Evolutionary conservation across 1,140 invertebrate genomes (phyloP).

Genomic region (Harpegnathos saltator): DNA sequence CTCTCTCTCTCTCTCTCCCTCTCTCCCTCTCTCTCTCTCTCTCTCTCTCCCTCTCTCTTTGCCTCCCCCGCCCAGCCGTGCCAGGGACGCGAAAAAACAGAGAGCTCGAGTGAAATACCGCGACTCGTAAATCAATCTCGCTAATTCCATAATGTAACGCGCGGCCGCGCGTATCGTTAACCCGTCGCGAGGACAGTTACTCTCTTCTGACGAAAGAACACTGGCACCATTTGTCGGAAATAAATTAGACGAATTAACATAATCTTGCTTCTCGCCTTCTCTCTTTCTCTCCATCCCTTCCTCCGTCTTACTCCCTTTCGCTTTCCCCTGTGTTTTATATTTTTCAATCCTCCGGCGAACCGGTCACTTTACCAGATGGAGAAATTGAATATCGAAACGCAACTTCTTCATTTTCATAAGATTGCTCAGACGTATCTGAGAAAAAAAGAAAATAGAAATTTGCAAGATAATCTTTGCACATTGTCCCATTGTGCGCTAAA

Average conservation of each 20-base stretch:
- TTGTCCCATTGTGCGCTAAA: not conserved
- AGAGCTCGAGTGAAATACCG: slow-evolving; percentile 50
- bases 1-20: too few species aligned
- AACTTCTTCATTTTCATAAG: not conserved
- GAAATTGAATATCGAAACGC: not conserved
- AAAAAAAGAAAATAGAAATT: too few species aligned
- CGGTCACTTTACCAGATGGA: not conserved
- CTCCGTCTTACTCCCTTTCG: too few species aligned
- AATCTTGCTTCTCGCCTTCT: not conserved
- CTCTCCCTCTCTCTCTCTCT: too few species aligned
- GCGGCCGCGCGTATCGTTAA: slow-evolving; percentile 23
- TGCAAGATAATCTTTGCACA: too few species aligned
- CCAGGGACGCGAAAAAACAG: slow-evolving; percentile 15
- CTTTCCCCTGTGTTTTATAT: not conserved
- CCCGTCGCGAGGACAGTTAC: slow-evolving; percentile 33
- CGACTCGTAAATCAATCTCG: slow-evolving; percentile 67
- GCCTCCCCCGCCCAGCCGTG: slow-evolving; percentile 14
- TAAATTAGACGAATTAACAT: slow-evolving; percentile 28
- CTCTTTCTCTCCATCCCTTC: too few species aligned
- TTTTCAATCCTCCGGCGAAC: not conserved
- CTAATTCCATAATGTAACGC: slow-evolving; percentile 54
- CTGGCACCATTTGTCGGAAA: not conserved
- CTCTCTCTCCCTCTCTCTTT: not conserved
- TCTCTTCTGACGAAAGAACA: slow-evolving; percentile 2
- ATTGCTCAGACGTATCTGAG: not conserved